Percentiles rank a stretch among this genome's conserved stretches.
These are phyloP conservation scores for Enteromius afrohamiltoni DNA, from an alignment of 2,797 vertebrate genomes.

Conservation along the genomic window DNA sequence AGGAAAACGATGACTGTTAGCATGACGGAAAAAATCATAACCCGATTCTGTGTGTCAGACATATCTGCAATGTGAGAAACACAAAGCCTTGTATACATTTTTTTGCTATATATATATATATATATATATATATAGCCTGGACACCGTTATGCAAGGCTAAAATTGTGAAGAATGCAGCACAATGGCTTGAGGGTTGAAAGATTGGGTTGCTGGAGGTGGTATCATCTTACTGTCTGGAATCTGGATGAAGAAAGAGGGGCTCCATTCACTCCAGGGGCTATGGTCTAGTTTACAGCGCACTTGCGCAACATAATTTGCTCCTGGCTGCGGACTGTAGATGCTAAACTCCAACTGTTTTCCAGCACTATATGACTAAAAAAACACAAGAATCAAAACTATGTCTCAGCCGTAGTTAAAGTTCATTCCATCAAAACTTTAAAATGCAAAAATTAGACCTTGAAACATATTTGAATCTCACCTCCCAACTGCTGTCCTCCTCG, in stretches of 20 bases:
- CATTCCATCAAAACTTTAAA: not conserved
- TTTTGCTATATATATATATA: not conserved
- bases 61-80: conserved; percentile 71
- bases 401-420: not conserved
- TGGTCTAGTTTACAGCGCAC: conserved; percentile 85
- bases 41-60: conserved; percentile 68
- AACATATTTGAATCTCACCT: conserved; percentile 74
- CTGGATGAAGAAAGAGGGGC: conserved; percentile 65
- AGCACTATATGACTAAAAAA: conserved; percentile 72
- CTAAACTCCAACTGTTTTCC: conserved; percentile 77
- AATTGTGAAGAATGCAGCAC: not conserved
- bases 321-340: conserved; percentile 77
- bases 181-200: not conserved
- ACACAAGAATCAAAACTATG: conserved; percentile 4
- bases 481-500: conserved; percentile 77
- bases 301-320: conserved; percentile 78
- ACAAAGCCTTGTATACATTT: not conserved
- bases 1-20: conserved; percentile 77
- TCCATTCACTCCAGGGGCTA: conserved; percentile 88
- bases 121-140: not conserved
- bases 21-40: conserved; percentile 79
- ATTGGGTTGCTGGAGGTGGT: conserved; percentile 11
- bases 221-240: conserved; percentile 78
- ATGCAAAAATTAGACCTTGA: not conserved
- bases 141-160: not conserved